phyloP scores from a whole-genome alignment of 1,140 invertebrate species.

The Oncopodura yosiiana region DNA sequence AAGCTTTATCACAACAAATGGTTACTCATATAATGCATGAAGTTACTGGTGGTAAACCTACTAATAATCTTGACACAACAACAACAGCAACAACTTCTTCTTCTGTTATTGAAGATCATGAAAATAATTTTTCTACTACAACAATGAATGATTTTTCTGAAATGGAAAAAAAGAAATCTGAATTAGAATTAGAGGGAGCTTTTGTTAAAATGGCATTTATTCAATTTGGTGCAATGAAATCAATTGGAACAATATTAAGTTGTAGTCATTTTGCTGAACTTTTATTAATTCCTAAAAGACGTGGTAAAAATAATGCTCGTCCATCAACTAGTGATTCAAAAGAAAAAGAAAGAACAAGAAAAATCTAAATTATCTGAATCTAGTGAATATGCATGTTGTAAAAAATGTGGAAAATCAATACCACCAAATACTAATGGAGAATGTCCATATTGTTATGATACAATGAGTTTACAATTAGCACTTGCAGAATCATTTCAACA shows the following conservation, averaged over 20 bases:
- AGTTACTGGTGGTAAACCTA: slow-evolving; percentile 18
- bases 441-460: slow-evolving; percentile 27
- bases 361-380: slow-evolving; percentile 5
- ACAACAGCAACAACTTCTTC: background rate
- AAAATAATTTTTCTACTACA: background rate
- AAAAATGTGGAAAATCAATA: slow-evolving; percentile 27
- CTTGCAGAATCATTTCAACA: slow-evolving; percentile 28
- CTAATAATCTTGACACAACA: background rate
- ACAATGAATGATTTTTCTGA: background rate
- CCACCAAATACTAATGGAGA: slow-evolving; percentile 7
- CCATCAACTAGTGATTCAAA: slow-evolving; percentile 34
- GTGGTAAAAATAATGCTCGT: slow-evolving; percentile 37
- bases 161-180: slow-evolving; percentile 29
- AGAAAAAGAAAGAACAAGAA: slow-evolving; percentile 14
- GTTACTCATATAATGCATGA: slow-evolving; percentile 33
- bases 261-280: slow-evolving; percentile 48
- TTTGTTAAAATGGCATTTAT: slow-evolving; percentile 44
- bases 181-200: slow-evolving; percentile 25
- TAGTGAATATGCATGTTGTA: slow-evolving; percentile 1
- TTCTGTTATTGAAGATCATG: background rate
- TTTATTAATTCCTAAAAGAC: slow-evolving; percentile 44
- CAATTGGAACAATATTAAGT: slow-evolving; percentile 44
- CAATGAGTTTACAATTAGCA: slow-evolving; percentile 10
- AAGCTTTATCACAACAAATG: slow-evolving; percentile 31
- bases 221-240: slow-evolving; percentile 51